Percentiles rank a stretch among this genome's conserved stretches.
Evolutionary conservation across 1,140 invertebrate genomes (phyloP).

Genomic region (Anagrus nilaparvatae): DNA sequence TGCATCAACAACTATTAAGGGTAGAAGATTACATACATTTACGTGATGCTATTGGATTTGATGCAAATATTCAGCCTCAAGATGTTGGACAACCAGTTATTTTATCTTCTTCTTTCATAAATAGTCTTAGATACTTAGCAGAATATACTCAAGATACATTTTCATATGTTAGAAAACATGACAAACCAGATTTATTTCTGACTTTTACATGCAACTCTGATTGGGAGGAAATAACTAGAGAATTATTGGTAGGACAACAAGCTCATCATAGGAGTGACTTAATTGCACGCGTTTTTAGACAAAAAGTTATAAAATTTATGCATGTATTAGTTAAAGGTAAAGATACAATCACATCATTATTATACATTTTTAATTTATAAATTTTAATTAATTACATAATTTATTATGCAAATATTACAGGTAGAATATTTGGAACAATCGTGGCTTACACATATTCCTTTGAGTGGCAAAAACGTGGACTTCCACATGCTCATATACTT

Average conservation of each 20-base stretch:
- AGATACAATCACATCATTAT: too few species aligned
- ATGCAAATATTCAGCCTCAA: slow-evolving; percentile 17
- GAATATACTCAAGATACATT: too few species aligned
- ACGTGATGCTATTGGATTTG: slow-evolving; percentile 7
- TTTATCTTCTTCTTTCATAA: slow-evolving; percentile 35
- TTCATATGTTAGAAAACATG: too few species aligned
- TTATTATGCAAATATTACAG: too few species aligned
- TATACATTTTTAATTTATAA: too few species aligned
- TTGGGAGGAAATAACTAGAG: too few species aligned
- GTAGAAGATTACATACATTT: slow-evolving; percentile 39
- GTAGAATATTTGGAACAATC: neutral
- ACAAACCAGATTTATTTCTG: too few species aligned
- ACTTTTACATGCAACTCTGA: too few species aligned
- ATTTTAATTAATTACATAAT: too few species aligned
- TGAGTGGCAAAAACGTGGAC: neutral
- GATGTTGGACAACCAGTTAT: slow-evolving; percentile 32
- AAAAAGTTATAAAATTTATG: neutral
- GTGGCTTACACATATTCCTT: neutral
- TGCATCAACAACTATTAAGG: slow-evolving; percentile 40
- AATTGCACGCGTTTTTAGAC: neutral
- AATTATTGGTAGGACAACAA: too few species aligned
- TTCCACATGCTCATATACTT: neutral
- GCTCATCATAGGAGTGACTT: neutral
- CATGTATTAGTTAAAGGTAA: too few species aligned
- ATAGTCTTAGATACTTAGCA: too few species aligned